Base-by-base conservation (phyloP, 2,113 vertebrate species). In the Choloepus hoffmanni region DNA sequence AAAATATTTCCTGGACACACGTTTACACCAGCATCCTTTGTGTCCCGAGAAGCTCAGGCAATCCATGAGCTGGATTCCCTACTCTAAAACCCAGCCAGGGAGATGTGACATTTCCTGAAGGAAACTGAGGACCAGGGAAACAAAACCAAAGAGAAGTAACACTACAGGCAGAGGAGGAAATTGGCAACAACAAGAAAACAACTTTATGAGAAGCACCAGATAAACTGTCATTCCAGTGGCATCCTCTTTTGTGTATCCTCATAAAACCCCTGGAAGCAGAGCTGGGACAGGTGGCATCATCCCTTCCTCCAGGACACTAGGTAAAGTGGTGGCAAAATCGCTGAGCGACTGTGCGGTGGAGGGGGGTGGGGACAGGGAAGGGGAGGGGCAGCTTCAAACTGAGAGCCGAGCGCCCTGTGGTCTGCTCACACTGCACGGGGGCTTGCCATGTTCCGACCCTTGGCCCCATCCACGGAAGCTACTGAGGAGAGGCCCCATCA, bases 341-440 rank as follows among this genome's bases (percentile, higher is more conserved):
- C 36, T 45, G 40, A 28, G 16, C 89, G 40, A 3, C 0, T 45
- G 72, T 48, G 8, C 1, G 0, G 0, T 13, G 2, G 62, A 53
- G 24, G 1, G 4, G 24, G 6, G 26, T 2, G 7, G 36, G 4
- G 8, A 13, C 33, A 14, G 55, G 9, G 13, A 10, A 79, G 50
- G n/a, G 13, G 14, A 21, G 3, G 18, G 16, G 4, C 3, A 0
- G 19, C 63, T 90, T 65, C 67, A 70, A n/a, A 33, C 19, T 1
- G 0, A 63, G 78, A 58, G 10, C 10, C 33, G 24, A 18, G 60
- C 58, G 21, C 45, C 77, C 45, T 53, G 3, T 6, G 11, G 19
- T 19, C 70, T 30, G 36, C 58, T 40, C 26, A 43, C 26, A 43
- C 1, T 11, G 15, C 65, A 68, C 5, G 48, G 85, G n/a, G 67